A percentile compares a stretch with the other conserved stretches of the same genome.
These are phyloP conservation scores for Anthophora plumipes DNA, from an alignment of 2,888 invertebrate species.

Conservation along the genomic window DNA sequence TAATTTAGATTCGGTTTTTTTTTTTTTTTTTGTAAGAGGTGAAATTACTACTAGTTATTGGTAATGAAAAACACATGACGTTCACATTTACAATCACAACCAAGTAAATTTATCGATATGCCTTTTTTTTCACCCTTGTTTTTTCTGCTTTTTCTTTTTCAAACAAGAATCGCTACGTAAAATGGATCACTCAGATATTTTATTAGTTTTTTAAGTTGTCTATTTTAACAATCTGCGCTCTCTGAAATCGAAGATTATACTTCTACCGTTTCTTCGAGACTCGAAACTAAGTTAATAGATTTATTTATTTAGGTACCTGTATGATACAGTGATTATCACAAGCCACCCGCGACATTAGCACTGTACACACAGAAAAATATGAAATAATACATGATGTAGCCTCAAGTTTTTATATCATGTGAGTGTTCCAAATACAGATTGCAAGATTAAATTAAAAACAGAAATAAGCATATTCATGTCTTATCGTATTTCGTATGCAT, in stretches of 20 bases:
- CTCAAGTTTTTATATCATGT: constrained; percentile 50
- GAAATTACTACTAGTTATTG: background rate
- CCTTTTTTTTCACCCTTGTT: background rate
- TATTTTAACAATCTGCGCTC: constrained; percentile 9
- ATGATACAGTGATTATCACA: constrained; percentile 73
- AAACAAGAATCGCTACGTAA: background rate
- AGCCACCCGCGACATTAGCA: constrained; percentile 72
- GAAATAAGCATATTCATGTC: constrained; percentile 20
- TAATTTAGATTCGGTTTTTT: constrained; percentile 3
- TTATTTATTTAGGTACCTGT: constrained; percentile 71
- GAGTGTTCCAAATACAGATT: constrained; percentile 17
- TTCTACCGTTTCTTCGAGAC: constrained; percentile 56
- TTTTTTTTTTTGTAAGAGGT: background rate
- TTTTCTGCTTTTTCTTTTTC: background rate
- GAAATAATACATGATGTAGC: constrained; percentile 64
- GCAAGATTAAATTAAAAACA: constrained; percentile 33
- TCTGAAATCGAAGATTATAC: constrained; percentile 28
- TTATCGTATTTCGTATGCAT: background rate
- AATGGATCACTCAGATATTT: constrained; percentile 11
- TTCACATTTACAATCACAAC: background rate
- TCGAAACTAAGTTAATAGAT: constrained; percentile 63
- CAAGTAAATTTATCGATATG: background rate
- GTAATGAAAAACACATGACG: background rate
- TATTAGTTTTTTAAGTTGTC: background rate
- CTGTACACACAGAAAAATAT: constrained; percentile 73